These are phyloP conservation scores for Bombus huntii DNA, from an alignment of 1,140 invertebrate genomes.

Conservation along the genomic window DNA sequence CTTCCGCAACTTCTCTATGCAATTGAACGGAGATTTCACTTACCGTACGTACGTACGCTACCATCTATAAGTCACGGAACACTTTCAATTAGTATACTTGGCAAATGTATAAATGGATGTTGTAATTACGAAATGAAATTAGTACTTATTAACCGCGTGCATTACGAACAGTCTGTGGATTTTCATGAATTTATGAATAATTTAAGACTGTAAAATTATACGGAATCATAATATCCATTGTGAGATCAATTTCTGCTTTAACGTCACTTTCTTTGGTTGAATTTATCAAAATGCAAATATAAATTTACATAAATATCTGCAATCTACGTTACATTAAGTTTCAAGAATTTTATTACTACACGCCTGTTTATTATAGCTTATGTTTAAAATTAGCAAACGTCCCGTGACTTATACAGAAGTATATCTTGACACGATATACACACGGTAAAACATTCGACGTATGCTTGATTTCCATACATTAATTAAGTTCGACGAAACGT, in stretches of 20 bases:
- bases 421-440: too few species aligned
- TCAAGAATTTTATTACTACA: neutral
- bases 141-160: too few species aligned
- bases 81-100: too few species aligned
- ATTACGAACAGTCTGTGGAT: too few species aligned
- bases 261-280: neutral
- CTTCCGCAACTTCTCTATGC: constrained; percentile 27
- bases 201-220: too few species aligned
- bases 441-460: neutral
- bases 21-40: neutral
- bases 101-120: too few species aligned
- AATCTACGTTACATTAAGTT: neutral
- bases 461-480: neutral
- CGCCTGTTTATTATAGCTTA: neutral
- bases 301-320: neutral
- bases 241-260: neutral
- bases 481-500: constrained; percentile 41
- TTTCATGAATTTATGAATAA: too few species aligned
- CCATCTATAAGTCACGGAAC: neutral
- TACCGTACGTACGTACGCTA: neutral
- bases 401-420: neutral
- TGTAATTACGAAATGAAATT: too few species aligned
- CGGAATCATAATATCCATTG: too few species aligned
- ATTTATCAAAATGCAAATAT: neutral
- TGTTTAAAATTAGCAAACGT: neutral